Percentiles rank a stretch among this genome's conserved stretches.
phyloP scores from a whole-genome alignment of 2,113 vertebrate species.

The Chloroceryle aenea region DNA sequence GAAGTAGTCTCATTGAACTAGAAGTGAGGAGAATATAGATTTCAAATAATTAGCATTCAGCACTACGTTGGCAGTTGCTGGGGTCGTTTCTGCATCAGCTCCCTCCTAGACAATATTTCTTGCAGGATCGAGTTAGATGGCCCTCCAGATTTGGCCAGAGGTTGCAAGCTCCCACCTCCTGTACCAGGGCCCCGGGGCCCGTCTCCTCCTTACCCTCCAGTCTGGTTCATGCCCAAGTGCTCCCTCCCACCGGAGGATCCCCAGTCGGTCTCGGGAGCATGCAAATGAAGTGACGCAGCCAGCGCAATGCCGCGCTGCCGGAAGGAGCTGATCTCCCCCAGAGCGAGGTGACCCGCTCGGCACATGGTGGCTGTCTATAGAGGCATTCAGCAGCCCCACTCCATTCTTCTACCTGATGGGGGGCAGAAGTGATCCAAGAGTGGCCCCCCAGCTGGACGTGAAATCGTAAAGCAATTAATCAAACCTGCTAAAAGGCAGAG shows the following conservation, averaged over 20 bases:
- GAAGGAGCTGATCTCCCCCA: slow-evolving; percentile 64
- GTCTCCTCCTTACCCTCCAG: not conserved
- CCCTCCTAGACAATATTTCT: fast-evolving
- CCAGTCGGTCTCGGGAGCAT: not conserved
- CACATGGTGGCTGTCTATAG: slow-evolving; percentile 77
- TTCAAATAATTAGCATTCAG: not conserved
- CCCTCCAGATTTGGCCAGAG: not conserved
- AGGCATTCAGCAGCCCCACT: slow-evolving; percentile 66
- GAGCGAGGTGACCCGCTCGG: slow-evolving; percentile 72
- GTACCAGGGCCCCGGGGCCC: not conserved
- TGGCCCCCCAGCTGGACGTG: slow-evolving; percentile 82
- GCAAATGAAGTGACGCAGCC: not conserved
- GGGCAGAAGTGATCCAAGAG: slow-evolving; percentile 72
- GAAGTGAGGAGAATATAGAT: not conserved
- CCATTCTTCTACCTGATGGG: slow-evolving; percentile 80
- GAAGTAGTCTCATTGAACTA: not conserved
- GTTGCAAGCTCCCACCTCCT: not conserved
- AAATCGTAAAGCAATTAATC: slow-evolving; percentile 99
- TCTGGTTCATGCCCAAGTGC: not conserved
- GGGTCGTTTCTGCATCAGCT: not conserved
- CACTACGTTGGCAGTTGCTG: not conserved
- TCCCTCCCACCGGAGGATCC: not conserved
- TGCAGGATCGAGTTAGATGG: not conserved
- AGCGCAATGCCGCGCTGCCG: not conserved
- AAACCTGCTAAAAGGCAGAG: slow-evolving; percentile 86